phyloP scores from a whole-genome alignment of 1,140 invertebrate species.

The Ips typographus region DNA sequence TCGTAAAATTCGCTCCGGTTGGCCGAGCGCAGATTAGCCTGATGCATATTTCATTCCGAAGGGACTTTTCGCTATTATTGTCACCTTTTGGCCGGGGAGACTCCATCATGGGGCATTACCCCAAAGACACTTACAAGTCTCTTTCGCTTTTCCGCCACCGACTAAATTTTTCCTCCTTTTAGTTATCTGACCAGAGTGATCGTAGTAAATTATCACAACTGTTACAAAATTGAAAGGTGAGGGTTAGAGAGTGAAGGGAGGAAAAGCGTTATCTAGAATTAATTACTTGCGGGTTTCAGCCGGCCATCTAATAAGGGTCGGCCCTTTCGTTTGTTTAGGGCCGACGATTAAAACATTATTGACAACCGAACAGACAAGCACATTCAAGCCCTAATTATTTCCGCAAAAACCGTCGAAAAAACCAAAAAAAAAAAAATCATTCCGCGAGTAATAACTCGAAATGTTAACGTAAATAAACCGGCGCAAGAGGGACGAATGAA shows the following conservation, averaged over 20 bases:
- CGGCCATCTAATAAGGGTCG: slow-evolving; percentile 28
- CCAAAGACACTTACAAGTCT: slow-evolving; percentile 10
- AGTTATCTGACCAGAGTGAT: no score
- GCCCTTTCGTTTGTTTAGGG: slow-evolving; percentile 28
- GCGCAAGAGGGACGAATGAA: not conserved
- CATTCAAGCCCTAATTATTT: not conserved
- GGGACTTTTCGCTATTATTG: slow-evolving; percentile 29
- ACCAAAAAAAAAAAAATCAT: not conserved
- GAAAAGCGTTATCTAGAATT: slow-evolving; percentile 32
- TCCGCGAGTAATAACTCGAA: not conserved
- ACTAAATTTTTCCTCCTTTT: no score
- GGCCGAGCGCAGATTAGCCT: slow-evolving; percentile 26
- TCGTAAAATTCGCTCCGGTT: slow-evolving; percentile 18
- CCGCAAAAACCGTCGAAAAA: not conserved
- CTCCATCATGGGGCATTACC: slow-evolving; percentile 27
- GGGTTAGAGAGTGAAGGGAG: not conserved
- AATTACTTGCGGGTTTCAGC: slow-evolving; percentile 32
- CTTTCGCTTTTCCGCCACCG: no score
- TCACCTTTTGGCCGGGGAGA: slow-evolving; percentile 24
- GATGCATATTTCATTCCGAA: slow-evolving; percentile 30
- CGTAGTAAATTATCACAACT: no score
- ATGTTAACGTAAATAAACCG: slow-evolving; percentile 6
- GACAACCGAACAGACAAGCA: slow-evolving; percentile 1
- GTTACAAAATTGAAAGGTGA: no score
- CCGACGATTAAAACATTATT: slow-evolving; percentile 12